Base-by-base conservation (phyloP, 2,113 vertebrate genomes). In the Thinocorus orbignyianus region DNA sequence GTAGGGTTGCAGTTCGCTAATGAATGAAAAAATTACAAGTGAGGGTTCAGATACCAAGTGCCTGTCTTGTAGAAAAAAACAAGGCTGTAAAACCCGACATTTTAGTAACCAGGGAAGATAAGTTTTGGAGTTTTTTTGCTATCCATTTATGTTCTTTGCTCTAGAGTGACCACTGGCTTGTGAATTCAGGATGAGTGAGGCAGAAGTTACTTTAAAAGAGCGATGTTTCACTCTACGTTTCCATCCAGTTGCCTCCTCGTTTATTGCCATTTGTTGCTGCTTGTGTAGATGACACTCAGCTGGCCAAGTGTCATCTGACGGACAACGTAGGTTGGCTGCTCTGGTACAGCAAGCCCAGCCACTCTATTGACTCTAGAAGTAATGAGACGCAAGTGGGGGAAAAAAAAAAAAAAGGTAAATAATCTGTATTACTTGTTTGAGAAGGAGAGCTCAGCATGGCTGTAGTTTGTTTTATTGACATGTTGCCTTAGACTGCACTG, bases 271-370 rank as follows among this genome's bases (percentile, higher is more conserved):
- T 39, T 2, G 1, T 33, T 76, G 42, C n/a, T 65, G 55, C 44
- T 79, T 9, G 9, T 35, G 37, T 14, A 17, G 77, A n/a, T 73
- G 37, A 57, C 42, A 35, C 49, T 78, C 11, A 7, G 7, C 33
- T 69, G 61, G 16, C 19, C 11, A 2, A 20, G 42, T 6, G 6
- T 48, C 20, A 7, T 55, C 69, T 30, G 41, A 10, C 18, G 3
- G 0, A 16, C 0, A 1, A 54, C 8, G 2, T 3, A 10, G 28
- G 28, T 9, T 42, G 39, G 17, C 30, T 12, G 5, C 35, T 42
- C 55, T 2, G 3, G 54, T 52, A 37, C 31, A 26, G 26, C 22
- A 19, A 64, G 16, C 60, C 42, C 31, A 39, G 69, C 81, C 55
- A 1, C 48, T n/a, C 25, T 61, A 6, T 42, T 14, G 17, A 19